Evolutionary conservation across 2,797 vertebrate species (phyloP), one percentile per base, ranked within the genome.

Genomic region (Falco berigora): DNA sequence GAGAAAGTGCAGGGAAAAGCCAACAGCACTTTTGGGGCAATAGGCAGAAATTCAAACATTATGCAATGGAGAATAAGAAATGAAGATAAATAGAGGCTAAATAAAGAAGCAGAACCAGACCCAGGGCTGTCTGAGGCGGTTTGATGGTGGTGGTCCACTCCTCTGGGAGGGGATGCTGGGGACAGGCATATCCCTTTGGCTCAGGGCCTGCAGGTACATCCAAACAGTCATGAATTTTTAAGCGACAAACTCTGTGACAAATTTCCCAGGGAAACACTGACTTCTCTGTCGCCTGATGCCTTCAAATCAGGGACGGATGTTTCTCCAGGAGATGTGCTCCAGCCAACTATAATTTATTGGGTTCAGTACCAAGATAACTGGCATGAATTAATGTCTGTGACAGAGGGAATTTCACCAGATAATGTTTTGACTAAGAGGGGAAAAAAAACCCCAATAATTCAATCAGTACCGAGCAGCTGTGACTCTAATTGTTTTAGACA

Each of bases 141-240:
- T 56, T 23, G 85, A 4, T 18, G 49, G 24, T 2, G 47, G 38
- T 14, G 55, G 42, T 2, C 5, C 5, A 0, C 23, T 24, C n/a
- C 62, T 34, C 24, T 0, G 1, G 50, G 53, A 27, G 10, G 11
- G 40, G 58, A 13, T 19, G 50, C n/a, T 42, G 46, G 24, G 50
- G n/a, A 53, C 3, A 1, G 44, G 40, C 19, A 11, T 13, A 2
- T 30, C 42, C 55, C 53, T 30, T 27, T 7, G 11, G 40, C 32
- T 77, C 44, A 5, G 49, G 75, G 17, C 44, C 46, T 24, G 10
- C 2, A 21, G 18, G 13, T 3, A 12, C 55, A 28, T 12, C 56
- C 10, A 2, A 40, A n/a, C 1, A 1, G 32, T 7, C 27, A 3
- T 1, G 1, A 5, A 19, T 27, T 30, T 55, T 23, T 23, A 24